Percentiles rank a stretch among this genome's conserved stretches.
These are phyloP conservation scores for Scaptodrosophila latifasciaeformis DNA, from an alignment of 2,888 invertebrate genomes.

Conservation along the genomic window DNA sequence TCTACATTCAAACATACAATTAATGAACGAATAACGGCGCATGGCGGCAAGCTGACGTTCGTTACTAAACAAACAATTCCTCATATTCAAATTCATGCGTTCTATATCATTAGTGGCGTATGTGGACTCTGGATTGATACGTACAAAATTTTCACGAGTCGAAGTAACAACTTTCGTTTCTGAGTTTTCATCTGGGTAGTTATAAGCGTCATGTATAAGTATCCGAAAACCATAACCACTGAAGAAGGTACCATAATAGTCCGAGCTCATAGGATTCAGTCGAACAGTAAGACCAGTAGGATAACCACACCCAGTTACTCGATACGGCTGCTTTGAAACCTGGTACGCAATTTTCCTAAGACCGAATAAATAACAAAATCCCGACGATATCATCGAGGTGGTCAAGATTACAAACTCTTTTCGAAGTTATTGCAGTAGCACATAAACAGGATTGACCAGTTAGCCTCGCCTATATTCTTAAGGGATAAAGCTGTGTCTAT, in stretches of 20 bases:
- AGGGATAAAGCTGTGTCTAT: too few relatives aligned
- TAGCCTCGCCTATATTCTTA: too few relatives aligned
- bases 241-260: constrained; percentile 80
- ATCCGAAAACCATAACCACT: constrained; percentile 80
- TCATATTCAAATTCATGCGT: constrained; percentile 74
- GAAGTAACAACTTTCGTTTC: constrained; percentile 78
- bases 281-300: constrained; percentile 80
- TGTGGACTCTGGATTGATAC: constrained; percentile 80
- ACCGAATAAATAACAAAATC: too few relatives aligned
- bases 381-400: too few relatives aligned
- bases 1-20: constrained; percentile 80
- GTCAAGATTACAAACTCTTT: too few relatives aligned
- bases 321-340: constrained; percentile 76
- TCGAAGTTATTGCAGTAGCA: too few relatives aligned
- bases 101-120: constrained; percentile 78
- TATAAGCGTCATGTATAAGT: constrained; percentile 80
- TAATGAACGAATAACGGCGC: constrained; percentile 79
- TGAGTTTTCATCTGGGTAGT: constrained; percentile 80
- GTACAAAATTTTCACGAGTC: constrained; percentile 78
- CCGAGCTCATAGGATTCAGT: constrained; percentile 77
- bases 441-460: too few relatives aligned
- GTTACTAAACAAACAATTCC: constrained; percentile 79
- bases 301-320: constrained; percentile 82
- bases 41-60: constrained; percentile 75
- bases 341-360: constrained; percentile 71